phyloP scores from a whole-genome alignment of 2,113 vertebrate species.

The Anolis sagrei region DNA sequence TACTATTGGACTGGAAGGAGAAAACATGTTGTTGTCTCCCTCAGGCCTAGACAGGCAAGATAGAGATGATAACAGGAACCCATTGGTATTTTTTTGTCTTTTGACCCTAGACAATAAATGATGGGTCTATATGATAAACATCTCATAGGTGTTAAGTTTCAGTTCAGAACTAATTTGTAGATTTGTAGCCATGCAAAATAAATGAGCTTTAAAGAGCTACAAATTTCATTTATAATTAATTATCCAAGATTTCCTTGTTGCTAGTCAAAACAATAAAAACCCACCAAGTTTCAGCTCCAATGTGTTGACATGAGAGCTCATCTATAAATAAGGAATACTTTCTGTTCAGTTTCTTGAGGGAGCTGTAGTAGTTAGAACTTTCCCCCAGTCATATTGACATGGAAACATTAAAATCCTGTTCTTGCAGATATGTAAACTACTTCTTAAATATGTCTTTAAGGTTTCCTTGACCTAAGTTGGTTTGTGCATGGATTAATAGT shows the following conservation, averaged over 20 bases:
- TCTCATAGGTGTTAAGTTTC: too few species aligned
- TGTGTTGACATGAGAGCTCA: slow-evolving; percentile 69
- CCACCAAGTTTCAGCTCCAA: slow-evolving; percentile 66
- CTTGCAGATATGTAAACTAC: neutral
- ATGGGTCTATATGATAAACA: too few species aligned
- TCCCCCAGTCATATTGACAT: slow-evolving; percentile 17
- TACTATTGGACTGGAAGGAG: neutral
- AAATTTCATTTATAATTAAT: slow-evolving; percentile 73
- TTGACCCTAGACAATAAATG: too few species aligned
- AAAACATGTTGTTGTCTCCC: neutral
- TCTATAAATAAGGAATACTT: slow-evolving; percentile 77
- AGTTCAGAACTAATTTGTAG: slow-evolving; percentile 44
- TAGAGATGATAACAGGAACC: too few species aligned
- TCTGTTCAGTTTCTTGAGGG: slow-evolving; percentile 66
- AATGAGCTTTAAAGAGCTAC: slow-evolving; percentile 62
- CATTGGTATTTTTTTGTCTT: too few species aligned
- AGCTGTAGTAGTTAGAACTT: slow-evolving; percentile 61
- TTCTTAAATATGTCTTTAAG: slow-evolving; percentile 16
- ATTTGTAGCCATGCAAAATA: slow-evolving; percentile 56
- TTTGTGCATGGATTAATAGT: neutral
- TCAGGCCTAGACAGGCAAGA: too few species aligned
- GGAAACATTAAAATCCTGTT: slow-evolving; percentile 10
- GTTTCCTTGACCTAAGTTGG: neutral
- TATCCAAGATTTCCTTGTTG: slow-evolving; percentile 63
- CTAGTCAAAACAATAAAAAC: slow-evolving; percentile 56